A percentile compares a stretch with the other conserved stretches of the same genome.
phyloP scores from a whole-genome alignment of 2,113 vertebrate genomes.

The Nanger granti region DNA sequence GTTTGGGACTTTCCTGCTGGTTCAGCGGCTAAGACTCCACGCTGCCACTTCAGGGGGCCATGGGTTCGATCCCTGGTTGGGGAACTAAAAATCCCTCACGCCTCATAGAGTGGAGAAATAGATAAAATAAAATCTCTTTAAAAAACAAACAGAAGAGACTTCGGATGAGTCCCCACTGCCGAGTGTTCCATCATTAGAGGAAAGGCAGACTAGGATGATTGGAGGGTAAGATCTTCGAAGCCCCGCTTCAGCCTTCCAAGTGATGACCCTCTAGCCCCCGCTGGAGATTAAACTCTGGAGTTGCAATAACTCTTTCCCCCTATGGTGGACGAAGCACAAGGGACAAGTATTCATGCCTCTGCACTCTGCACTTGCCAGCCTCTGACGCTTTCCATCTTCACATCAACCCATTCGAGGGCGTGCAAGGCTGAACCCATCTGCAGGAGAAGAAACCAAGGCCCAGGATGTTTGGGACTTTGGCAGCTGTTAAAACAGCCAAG shows the following conservation, averaged over 20 bases:
- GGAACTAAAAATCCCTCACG: background rate
- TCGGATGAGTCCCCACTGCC: too few relatives aligned
- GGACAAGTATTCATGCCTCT: fast-evolving
- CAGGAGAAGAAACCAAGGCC: too few relatives aligned
- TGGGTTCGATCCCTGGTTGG: background rate
- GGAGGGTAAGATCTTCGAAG: background rate
- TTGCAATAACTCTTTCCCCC: fast-evolving
- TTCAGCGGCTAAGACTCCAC: background rate
- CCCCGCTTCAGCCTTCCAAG: background rate
- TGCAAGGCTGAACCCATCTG: fast-evolving
- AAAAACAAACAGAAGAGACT: background rate
- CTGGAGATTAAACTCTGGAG: too few relatives aligned
- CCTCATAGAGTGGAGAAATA: fast-evolving
- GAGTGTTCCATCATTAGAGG: background rate
- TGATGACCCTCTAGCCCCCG: fast-evolving
- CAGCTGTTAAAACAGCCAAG: background rate
- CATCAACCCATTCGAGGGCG: fast-evolving
- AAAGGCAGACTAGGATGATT: too few relatives aligned
- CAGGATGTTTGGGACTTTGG: fast-evolving
- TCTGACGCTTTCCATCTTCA: fast-evolving
- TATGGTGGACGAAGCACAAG: fast-evolving
- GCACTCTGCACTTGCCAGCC: fast-evolving
- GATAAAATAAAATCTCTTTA: background rate
- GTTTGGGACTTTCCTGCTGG: background rate
- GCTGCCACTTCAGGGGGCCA: background rate